phyloP scores from a whole-genome alignment of 2,888 invertebrate species.

The Lycaena phlaeas region DNA sequence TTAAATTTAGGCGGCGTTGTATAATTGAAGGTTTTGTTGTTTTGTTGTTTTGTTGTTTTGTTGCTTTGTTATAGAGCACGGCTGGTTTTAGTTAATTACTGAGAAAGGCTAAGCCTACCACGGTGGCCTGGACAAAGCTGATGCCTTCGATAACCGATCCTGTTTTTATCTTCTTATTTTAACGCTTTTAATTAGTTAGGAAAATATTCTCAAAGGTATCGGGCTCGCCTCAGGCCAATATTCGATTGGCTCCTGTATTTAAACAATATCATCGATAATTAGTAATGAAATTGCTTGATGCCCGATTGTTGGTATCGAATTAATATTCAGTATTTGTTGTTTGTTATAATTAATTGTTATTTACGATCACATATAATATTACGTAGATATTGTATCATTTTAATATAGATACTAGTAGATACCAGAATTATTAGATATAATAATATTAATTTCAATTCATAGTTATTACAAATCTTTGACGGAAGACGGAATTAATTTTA shows the following conservation, averaged over 20 bases:
- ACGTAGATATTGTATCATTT: no score
- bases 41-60: slow-evolving; percentile 30
- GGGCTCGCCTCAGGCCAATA: slow-evolving; percentile 52
- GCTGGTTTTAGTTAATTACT: slow-evolving; percentile 63
- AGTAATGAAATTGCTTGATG: slow-evolving; percentile 48
- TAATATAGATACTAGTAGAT: no score
- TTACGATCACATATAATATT: no score
- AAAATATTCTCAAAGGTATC: slow-evolving; percentile 71
- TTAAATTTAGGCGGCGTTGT: slow-evolving; percentile 27
- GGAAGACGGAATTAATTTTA: no score
- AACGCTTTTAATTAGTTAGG: slow-evolving; percentile 73
- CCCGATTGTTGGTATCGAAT: no score
- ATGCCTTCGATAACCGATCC: slow-evolving; percentile 69
- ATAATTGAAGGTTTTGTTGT: slow-evolving; percentile 47
- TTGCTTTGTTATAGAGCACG: slow-evolving; percentile 23
- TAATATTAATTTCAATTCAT: no score
- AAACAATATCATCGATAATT: slow-evolving; percentile 49
- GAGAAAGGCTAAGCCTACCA: slow-evolving; percentile 41
- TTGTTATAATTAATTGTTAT: no score
- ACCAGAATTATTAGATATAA: no score
- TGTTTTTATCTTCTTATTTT: slow-evolving; percentile 68
- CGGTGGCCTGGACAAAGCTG: slow-evolving; percentile 66
- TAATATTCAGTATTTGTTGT: no score
- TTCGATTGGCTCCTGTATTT: slow-evolving; percentile 59
- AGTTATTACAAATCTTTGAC: no score